These are phyloP conservation scores for Congeria kusceri DNA, from an alignment of 2,888 invertebrate species.

Conservation along the genomic window DNA sequence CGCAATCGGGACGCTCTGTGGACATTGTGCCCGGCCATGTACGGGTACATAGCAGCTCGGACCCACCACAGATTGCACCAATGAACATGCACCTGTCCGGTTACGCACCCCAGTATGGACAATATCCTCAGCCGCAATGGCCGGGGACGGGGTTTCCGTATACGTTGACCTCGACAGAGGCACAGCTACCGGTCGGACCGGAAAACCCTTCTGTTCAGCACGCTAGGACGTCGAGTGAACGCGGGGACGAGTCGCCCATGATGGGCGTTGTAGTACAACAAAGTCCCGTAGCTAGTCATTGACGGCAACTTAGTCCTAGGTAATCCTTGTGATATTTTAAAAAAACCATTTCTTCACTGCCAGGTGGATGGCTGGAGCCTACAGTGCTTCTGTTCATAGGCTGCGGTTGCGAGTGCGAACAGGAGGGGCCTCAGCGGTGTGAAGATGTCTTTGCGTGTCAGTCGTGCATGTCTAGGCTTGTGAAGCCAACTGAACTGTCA, in stretches of 20 bases:
- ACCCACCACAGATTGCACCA: conserved; percentile 85
- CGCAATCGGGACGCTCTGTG: conserved; percentile 62
- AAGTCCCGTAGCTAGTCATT: conserved; percentile 96
- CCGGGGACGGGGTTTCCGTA: conserved; percentile 74
- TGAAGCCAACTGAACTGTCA: too few relatives aligned
- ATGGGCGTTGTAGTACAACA: conserved; percentile 96
- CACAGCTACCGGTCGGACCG: conserved; percentile 56
- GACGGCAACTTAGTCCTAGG: conserved; percentile 71
- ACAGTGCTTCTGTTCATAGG: not conserved
- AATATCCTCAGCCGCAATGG: conserved; percentile 77
- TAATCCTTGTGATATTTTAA: conserved; percentile 48
- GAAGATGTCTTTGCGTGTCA: too few relatives aligned
- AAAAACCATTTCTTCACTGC: conserved; percentile 1
- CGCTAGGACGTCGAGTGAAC: conserved; percentile 69
- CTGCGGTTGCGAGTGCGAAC: not conserved
- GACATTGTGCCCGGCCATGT: conserved; percentile 64
- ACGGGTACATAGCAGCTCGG: conserved; percentile 78
- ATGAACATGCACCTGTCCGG: conserved; percentile 85
- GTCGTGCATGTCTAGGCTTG: too few relatives aligned
- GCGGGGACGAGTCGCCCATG: conserved; percentile 92
- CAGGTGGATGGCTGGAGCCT: conserved; percentile 13
- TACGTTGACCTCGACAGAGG: conserved; percentile 65
- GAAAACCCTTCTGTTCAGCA: conserved; percentile 67
- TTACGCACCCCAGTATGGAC: conserved; percentile 73
- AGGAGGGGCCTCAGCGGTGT: not conserved